phyloP scores from a whole-genome alignment of 92 coral and sea anemone genomes.

The Pocillopora grandis region DNA sequence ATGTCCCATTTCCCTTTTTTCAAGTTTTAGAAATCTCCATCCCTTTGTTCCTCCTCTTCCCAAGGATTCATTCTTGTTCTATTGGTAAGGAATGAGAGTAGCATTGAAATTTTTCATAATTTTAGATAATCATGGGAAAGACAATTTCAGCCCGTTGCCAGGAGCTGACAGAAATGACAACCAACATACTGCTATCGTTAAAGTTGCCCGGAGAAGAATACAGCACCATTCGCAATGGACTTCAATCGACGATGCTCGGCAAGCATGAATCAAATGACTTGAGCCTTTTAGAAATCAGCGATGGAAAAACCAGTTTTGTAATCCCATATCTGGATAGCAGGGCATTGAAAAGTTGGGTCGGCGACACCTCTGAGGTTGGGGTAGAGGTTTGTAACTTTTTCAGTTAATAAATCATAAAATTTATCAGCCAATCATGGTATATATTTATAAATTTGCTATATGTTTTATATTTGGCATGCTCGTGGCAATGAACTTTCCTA shows the following conservation, averaged over 20 bases:
- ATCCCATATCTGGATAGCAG: background rate
- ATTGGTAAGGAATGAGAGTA: too few species aligned
- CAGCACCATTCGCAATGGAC: background rate
- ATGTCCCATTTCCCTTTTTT: too few species aligned
- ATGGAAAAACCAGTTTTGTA: background rate
- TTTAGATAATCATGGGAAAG: background rate
- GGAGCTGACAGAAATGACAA: background rate
- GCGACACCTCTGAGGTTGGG: background rate
- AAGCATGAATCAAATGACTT: constrained; percentile 6
- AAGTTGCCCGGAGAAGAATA: constrained; percentile 23
- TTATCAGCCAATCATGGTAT: too few species aligned
- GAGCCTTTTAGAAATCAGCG: background rate
- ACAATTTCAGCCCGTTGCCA: background rate
- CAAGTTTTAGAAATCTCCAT: too few species aligned
- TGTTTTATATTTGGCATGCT: too few species aligned
- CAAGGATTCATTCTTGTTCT: too few species aligned
- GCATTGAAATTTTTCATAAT: background rate
- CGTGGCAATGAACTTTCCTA: too few species aligned
- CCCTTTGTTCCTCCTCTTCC: too few species aligned
- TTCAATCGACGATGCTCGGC: background rate
- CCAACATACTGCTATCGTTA: background rate
- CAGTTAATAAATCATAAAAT: too few species aligned
- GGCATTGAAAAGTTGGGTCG: background rate
- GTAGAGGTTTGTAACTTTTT: constrained; percentile 7
- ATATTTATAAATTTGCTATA: too few species aligned